phyloP scores from a whole-genome alignment of 2,113 vertebrate species.

The Barbus barbus region DNA sequence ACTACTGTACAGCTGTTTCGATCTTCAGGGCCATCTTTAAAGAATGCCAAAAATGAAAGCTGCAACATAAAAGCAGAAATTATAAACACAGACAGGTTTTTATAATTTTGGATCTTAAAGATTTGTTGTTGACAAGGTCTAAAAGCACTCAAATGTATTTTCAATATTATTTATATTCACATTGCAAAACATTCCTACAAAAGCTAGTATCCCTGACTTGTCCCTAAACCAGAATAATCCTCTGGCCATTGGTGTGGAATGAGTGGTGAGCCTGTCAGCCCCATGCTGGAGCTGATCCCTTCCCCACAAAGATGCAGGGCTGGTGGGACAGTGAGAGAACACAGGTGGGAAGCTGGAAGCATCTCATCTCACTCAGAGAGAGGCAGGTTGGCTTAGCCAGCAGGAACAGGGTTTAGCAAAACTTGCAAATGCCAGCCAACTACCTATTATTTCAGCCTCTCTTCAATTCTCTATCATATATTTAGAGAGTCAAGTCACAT shows the following conservation, averaged over 20 bases:
- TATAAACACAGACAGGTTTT: not conserved
- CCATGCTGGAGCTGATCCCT: slow-evolving; percentile 71
- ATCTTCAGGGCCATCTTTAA: not conserved
- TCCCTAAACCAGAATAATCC: slow-evolving; percentile 65
- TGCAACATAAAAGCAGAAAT: not conserved
- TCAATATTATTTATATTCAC: not conserved
- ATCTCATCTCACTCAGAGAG: slow-evolving; percentile 69
- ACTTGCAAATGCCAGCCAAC: slow-evolving; percentile 72
- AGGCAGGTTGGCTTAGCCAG: slow-evolving; percentile 64
- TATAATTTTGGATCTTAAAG: not conserved
- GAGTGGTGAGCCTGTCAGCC: slow-evolving; percentile 57
- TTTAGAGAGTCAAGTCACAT: not conserved
- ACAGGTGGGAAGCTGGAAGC: slow-evolving; percentile 75
- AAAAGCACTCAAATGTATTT: not conserved
- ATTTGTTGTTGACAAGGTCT: not conserved
- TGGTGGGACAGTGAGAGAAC: slow-evolving; percentile 67
- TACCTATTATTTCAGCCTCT: slow-evolving; percentile 59
- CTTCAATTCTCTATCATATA: not conserved
- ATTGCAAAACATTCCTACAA: not conserved
- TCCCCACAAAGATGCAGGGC: slow-evolving; percentile 62
- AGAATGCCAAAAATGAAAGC: not conserved
- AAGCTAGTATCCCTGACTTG: not conserved
- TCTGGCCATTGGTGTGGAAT: slow-evolving; percentile 67
- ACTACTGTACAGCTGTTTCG: not conserved
- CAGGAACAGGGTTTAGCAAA: slow-evolving; percentile 64